These are phyloP conservation scores for Anoplolepis gracilipes DNA, from an alignment of 1,140 invertebrate species.

Conservation along the genomic window DNA sequence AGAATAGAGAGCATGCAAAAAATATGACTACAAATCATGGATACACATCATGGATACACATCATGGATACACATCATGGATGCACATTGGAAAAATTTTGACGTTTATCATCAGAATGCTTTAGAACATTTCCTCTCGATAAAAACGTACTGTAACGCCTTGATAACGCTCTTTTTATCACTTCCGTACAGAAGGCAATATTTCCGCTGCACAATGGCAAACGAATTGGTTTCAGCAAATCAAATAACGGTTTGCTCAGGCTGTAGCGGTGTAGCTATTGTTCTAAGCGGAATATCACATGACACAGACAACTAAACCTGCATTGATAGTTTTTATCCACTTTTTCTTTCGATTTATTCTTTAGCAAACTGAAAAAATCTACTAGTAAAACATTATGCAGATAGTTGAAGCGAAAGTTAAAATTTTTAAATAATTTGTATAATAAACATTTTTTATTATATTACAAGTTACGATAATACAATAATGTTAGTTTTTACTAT, in stretches of 20 bases:
- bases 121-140: conserved; percentile 15
- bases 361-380: background rate
- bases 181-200: background rate
- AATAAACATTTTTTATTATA: conserved; percentile 17
- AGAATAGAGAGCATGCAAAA: background rate
- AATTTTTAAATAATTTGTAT: background rate
- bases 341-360: background rate
- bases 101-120: background rate
- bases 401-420: background rate
- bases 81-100: background rate
- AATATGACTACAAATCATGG: background rate
- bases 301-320: conserved; percentile 16
- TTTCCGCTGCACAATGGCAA: conserved; percentile 21
- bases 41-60: background rate
- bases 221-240: conserved; percentile 45
- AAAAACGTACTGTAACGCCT: background rate
- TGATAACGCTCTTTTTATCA: conserved; percentile 40
- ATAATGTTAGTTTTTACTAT: conserved; percentile 1
- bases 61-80: background rate
- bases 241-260: conserved; percentile 29
- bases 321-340: conserved; percentile 10
- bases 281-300: conserved; percentile 25
- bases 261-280: conserved; percentile 1
- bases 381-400: background rate
- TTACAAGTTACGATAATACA: background rate